phyloP scores from a whole-genome alignment of 2,888 invertebrate species.

The Pheosia tremula region DNA sequence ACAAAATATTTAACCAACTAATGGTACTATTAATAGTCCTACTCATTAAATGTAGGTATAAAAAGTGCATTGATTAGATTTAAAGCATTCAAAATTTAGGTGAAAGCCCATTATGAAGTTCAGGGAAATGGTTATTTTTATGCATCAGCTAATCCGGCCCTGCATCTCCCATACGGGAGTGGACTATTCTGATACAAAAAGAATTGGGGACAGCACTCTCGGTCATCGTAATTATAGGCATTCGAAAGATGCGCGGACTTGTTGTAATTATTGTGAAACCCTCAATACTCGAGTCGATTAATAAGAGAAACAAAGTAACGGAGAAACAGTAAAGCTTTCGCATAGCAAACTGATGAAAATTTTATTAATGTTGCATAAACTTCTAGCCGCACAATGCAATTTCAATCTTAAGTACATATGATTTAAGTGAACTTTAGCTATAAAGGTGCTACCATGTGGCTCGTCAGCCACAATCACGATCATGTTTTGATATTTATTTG shows the following conservation, averaged over 20 bases:
- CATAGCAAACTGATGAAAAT: neutral
- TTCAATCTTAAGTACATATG: too few relatives aligned
- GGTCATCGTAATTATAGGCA: constrained; percentile 27
- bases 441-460: neutral
- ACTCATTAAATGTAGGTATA: too few relatives aligned
- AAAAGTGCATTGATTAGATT: too few relatives aligned
- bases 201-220: constrained; percentile 34
- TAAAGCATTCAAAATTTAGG: too few relatives aligned
- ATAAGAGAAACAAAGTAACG: too few relatives aligned
- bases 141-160: neutral
- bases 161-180: constrained; percentile 21
- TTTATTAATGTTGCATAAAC: neutral
- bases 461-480: neutral
- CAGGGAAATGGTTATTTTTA: neutral
- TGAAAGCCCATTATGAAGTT: too few relatives aligned
- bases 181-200: constrained; percentile 38
- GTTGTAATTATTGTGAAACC: neutral
- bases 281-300: neutral
- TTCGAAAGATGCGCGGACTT: constrained; percentile 11
- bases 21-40: too few relatives aligned
- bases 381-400: too few relatives aligned
- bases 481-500: constrained; percentile 16
- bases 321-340: too few relatives aligned
- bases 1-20: too few relatives aligned
- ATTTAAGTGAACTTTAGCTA: too few relatives aligned